phyloP scores from a whole-genome alignment of 2,888 invertebrate genomes.

The Torymus tubicola region DNA sequence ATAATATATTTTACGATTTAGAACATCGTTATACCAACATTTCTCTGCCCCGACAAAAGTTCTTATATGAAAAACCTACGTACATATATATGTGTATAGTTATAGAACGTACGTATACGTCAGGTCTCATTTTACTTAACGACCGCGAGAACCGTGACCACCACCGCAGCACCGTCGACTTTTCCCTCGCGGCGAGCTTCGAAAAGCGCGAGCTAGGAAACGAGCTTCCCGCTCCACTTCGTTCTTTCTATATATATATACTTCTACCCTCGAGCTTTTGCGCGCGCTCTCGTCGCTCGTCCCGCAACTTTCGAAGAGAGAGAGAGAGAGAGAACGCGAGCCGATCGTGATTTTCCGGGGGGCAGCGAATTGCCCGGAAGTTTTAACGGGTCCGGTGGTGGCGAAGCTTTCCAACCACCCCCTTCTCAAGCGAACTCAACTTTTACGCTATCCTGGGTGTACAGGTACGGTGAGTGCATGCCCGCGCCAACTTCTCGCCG shows the following conservation, averaged over 20 bases:
- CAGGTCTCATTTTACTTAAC: conserved; percentile 21
- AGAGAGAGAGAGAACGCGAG: conserved; percentile 47
- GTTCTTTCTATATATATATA: neutral
- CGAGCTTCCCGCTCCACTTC: too few relatives aligned
- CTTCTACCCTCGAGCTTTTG: neutral
- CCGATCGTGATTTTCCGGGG: conserved; percentile 70
- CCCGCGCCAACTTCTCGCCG: conserved; percentile 63
- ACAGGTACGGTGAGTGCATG: conserved; percentile 64
- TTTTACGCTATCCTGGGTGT: conserved; percentile 62
- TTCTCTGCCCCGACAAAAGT: too few relatives aligned
- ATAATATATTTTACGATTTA: too few relatives aligned
- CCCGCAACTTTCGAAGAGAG: conserved; percentile 39
- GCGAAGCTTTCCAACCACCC: conserved; percentile 58
- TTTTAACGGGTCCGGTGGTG: conserved; percentile 71
- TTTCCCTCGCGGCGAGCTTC: neutral
- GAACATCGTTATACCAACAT: too few relatives aligned
- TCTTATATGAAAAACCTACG: too few relatives aligned
- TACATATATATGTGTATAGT: too few relatives aligned
- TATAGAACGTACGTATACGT: neutral
- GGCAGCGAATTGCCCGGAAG: conserved; percentile 62
- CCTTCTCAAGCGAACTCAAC: conserved; percentile 55
- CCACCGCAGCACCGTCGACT: too few relatives aligned
- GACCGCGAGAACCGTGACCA: conserved; percentile 2
- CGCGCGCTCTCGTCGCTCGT: conserved; percentile 31
- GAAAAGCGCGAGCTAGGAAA: too few relatives aligned